Conservation (phyloP, 64 coral and sea anemone genomes). For the Porites australiensis region DNA sequence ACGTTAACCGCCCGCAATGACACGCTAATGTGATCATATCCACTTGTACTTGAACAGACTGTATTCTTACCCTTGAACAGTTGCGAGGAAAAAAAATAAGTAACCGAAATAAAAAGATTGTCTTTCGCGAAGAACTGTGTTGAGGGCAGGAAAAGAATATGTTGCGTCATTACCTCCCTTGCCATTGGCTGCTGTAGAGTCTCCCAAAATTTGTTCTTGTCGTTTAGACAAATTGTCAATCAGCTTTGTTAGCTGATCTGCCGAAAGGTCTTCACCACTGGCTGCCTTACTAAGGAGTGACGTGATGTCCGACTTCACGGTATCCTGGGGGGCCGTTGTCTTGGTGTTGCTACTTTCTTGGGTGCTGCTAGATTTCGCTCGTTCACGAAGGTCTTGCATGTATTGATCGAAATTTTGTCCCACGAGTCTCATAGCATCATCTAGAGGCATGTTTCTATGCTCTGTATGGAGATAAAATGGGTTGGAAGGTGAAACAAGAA, state of each 20-base stretch:
- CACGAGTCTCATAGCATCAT: slow-evolving; percentile 97
- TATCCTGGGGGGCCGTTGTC: slow-evolving; percentile 35
- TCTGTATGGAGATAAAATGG: slow-evolving; percentile 99
- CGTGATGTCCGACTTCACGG: slow-evolving; percentile 52
- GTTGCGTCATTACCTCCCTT: slow-evolving; percentile 82
- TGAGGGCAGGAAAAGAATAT: slow-evolving; percentile 20
- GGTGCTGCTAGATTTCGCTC: slow-evolving; percentile 39
- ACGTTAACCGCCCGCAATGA: too few species aligned
- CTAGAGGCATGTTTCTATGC: slow-evolving; percentile 99
- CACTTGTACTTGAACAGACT: background rate
- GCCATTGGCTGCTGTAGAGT: slow-evolving; percentile 46
- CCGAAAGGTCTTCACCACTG: slow-evolving; percentile 75
- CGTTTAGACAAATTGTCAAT: slow-evolving; percentile 88
- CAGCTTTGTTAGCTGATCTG: slow-evolving; percentile 87
- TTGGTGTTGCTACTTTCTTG: slow-evolving; percentile 7
- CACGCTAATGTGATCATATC: too few species aligned
- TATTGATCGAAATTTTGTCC: slow-evolving; percentile 99
- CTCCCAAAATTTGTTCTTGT: slow-evolving; percentile 73
- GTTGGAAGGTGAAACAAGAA: slow-evolving; percentile 55
- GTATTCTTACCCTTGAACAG: too few species aligned
- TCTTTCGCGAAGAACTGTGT: background rate
- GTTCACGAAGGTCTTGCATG: slow-evolving; percentile 99
- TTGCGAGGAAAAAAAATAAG: too few species aligned
- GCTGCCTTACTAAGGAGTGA: slow-evolving; percentile 82
- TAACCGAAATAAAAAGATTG: background rate